Conservation (phyloP, 2,888 invertebrate genomes). For the Phaedon cochleariae region DNA sequence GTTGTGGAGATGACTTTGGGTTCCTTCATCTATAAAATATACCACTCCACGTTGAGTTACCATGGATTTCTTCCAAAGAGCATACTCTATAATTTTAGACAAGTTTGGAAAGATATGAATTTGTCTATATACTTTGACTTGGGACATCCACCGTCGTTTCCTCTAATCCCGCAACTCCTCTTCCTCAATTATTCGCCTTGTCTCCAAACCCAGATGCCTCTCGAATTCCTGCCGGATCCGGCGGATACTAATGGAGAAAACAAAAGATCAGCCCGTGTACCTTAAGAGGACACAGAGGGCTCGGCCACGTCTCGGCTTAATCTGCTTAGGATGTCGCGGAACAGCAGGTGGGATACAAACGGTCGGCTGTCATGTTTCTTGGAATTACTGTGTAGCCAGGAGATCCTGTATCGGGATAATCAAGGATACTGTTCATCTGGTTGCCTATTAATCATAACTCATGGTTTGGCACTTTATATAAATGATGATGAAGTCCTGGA, state of each 20-base stretch:
- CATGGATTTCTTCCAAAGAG: no score
- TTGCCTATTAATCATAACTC: not conserved
- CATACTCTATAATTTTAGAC: no score
- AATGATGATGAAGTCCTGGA: no score
- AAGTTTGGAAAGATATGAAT: no score
- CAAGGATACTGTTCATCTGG: not conserved
- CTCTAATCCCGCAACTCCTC: not conserved
- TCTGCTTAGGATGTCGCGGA: conserved; percentile 9
- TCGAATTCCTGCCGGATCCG: conserved; percentile 19
- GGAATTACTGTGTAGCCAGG: not conserved
- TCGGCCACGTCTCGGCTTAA: conserved; percentile 5
- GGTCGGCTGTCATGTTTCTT: conserved; percentile 1
- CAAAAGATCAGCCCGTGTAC: conserved; percentile 35
- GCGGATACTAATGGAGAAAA: conserved; percentile 35
- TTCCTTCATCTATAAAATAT: no score
- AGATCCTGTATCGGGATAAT: not conserved
- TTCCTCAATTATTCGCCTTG: not conserved
- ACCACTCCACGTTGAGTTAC: no score
- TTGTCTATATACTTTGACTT: no score
- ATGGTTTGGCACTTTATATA: not conserved
- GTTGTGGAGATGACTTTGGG: no score
- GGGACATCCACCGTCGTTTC: not conserved
- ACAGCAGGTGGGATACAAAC: conserved; percentile 11
- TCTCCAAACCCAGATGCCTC: not conserved
- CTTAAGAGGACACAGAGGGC: conserved; percentile 30